Conservation (phyloP, 2,888 invertebrate species). For the Erpobdella octoculata region DNA sequence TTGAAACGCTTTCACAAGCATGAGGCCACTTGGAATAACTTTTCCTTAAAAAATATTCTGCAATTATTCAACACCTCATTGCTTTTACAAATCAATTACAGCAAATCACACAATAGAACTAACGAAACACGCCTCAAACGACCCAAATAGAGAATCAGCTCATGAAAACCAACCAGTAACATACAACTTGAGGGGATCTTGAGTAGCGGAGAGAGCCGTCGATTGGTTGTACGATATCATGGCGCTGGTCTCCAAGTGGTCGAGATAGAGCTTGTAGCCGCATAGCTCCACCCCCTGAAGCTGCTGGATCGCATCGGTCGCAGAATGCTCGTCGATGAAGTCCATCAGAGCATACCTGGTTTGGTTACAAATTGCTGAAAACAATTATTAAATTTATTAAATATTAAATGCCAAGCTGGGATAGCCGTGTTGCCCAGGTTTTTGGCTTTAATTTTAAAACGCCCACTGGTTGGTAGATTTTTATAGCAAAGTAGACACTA, state of each 20-base stretch:
- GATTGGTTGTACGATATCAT: constrained; percentile 5
- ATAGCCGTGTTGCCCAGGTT: no score
- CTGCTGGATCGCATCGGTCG: neutral
- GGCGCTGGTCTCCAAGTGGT: neutral
- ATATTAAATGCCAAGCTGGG: no score
- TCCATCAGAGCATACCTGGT: constrained; percentile 8
- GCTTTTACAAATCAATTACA: neutral
- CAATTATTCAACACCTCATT: neutral
- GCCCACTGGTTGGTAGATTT: no score
- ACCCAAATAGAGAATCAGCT: no score
- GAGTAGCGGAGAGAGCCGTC: neutral
- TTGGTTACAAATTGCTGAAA: no score
- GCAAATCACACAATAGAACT: neutral
- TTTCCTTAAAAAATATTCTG: neutral
- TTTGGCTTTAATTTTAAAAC: no score
- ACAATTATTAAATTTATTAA: no score
- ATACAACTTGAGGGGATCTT: constrained; percentile 13
- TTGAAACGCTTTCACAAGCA: no score
- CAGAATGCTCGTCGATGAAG: neutral
- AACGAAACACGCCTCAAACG: neutral
- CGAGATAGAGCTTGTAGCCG: constrained; percentile 2
- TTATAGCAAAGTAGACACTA: no score
- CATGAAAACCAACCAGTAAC: constrained; percentile 5
- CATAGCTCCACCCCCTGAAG: neutral
- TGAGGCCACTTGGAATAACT: neutral